A percentile compares a stretch with the other conserved stretches of the same genome.
These are phyloP conservation scores for Drosophila emarginata DNA, from an alignment of 2,888 invertebrate genomes.

Conservation along the genomic window DNA sequence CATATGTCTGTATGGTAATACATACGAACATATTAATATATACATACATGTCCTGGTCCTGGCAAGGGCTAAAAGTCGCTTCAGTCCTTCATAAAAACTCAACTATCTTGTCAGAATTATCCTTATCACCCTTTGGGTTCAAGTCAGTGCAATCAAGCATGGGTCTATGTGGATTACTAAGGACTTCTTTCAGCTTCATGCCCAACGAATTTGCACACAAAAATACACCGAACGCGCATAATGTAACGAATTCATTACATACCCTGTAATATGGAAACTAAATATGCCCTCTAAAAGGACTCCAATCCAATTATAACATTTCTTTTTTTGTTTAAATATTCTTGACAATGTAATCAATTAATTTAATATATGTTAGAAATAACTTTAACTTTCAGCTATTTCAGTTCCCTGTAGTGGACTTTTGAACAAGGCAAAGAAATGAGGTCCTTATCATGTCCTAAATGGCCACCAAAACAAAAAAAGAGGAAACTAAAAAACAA, in stretches of 20 bases:
- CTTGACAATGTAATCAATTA: no score
- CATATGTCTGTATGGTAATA: no score
- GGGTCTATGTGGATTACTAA: constrained; percentile 61
- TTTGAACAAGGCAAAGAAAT: neutral
- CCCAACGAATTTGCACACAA: constrained; percentile 28
- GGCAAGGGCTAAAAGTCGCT: neutral
- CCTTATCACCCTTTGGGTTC: neutral
- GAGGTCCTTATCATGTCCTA: neutral
- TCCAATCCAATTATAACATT: no score
- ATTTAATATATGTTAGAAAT: neutral
- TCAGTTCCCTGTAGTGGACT: neutral
- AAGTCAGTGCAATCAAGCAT: constrained; percentile 62
- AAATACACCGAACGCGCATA: neutral
- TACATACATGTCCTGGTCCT: neutral
- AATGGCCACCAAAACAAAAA: constrained; percentile 1
- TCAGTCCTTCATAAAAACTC: neutral
- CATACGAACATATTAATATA: neutral
- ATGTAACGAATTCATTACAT: neutral
- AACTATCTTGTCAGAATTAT: constrained; percentile 3
- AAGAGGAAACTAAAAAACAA: neutral
- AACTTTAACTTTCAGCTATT: neutral
- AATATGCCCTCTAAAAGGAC: no score
- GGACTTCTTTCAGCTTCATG: constrained; percentile 60
- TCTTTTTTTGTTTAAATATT: no score
- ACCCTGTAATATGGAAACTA: no score